phyloP scores from a whole-genome alignment of 2,888 invertebrate species.

The Drosophila setosimentum region DNA sequence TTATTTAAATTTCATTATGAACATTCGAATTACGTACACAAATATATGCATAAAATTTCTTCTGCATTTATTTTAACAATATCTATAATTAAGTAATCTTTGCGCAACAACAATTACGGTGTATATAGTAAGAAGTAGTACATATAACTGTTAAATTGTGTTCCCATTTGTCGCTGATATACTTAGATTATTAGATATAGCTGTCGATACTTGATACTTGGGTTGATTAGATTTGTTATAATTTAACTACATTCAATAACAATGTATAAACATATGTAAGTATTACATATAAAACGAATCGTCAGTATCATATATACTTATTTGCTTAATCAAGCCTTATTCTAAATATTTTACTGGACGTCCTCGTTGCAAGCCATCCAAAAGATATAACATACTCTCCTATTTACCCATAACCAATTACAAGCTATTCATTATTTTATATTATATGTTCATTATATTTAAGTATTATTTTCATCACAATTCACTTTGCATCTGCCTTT shows the following conservation, averaged over 20 bases:
- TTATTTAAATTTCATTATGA: conserved; percentile 39
- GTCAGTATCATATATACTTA: conserved; percentile 20
- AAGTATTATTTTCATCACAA: conserved; percentile 81
- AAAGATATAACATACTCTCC: conserved; percentile 24
- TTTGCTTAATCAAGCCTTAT: conserved; percentile 32
- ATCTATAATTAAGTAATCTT: conserved; percentile 27
- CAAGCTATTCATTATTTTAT: conserved; percentile 9
- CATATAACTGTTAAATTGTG: conserved; percentile 46
- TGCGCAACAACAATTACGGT: conserved; percentile 36
- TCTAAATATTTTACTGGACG: conserved; percentile 46
- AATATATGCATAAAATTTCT: conserved; percentile 60
- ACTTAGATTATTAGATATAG: conserved; percentile 32
- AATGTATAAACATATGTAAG: conserved; percentile 63
- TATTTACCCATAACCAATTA: conserved; percentile 10
- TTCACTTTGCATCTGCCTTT: conserved; percentile 84
- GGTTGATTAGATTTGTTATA: conserved; percentile 37
- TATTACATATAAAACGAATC: conserved; percentile 25
- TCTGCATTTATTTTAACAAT: conserved; percentile 45
- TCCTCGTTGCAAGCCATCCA: conserved; percentile 11
- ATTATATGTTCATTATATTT: conserved; percentile 27
- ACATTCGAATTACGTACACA: conserved; percentile 77
- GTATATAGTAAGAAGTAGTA: conserved; percentile 28
- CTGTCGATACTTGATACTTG: conserved; percentile 24
- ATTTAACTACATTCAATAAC: conserved; percentile 73
- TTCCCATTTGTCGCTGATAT: conserved; percentile 66